Conservation (phyloP, 2,113 vertebrate species). For the Dunckerocampus dactyliophorus region DNA sequence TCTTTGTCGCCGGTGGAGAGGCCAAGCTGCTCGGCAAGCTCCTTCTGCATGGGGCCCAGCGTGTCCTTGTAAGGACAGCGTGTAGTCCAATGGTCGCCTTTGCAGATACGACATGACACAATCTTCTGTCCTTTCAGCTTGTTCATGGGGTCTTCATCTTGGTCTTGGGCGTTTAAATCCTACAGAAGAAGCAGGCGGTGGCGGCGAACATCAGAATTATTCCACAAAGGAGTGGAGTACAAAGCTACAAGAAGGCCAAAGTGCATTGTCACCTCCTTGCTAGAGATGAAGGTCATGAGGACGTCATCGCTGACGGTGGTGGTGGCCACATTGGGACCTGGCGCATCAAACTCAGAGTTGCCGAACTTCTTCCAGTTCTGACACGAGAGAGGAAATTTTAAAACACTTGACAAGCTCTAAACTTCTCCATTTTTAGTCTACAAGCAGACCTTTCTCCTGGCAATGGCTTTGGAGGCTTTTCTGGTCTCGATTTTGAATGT, state of each 20-base stretch:
- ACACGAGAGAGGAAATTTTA: neutral
- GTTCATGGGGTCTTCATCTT: conserved; percentile 95
- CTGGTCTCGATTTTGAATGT: conserved; percentile 93
- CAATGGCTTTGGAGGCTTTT: conserved; percentile 94
- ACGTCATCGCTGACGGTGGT: conserved; percentile 96
- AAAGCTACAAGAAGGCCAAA: neutral
- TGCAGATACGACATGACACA: conserved; percentile 94
- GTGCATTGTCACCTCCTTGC: conserved; percentile 81
- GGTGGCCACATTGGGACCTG: conserved; percentile 90
- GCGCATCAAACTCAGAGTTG: conserved; percentile 86
- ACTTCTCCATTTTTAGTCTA: neutral
- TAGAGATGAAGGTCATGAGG: conserved; percentile 96
- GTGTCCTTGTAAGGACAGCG: conserved; percentile 97
- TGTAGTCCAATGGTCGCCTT: conserved; percentile 97
- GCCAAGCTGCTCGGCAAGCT: conserved; percentile 90
- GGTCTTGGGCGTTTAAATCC: conserved; percentile 89
- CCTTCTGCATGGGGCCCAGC: conserved; percentile 95
- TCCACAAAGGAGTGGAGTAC: too few species aligned
- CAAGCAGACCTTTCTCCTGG: conserved; percentile 83
- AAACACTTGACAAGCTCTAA: rapidly evolving
- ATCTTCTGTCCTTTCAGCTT: conserved; percentile 98
- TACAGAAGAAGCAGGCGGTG: conserved; percentile 36
- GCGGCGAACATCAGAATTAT: neutral
- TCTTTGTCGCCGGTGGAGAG: conserved; percentile 88
- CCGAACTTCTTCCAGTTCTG: conserved; percentile 98